Evolutionary conservation across 2,888 invertebrate genomes (phyloP).

Genomic region (Neoaliturus tenellus): DNA sequence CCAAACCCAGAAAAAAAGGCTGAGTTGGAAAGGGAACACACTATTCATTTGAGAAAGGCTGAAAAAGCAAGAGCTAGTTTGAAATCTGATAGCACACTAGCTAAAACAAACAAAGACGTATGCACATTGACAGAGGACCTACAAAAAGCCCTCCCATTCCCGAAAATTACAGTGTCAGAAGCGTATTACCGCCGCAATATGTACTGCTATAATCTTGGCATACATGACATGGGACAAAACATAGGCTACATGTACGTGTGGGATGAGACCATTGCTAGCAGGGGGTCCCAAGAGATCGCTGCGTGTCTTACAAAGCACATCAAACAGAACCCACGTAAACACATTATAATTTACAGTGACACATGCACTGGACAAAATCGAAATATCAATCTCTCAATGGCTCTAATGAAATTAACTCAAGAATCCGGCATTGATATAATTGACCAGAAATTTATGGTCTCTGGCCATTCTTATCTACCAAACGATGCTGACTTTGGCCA

Average conservation of each 20-base stretch:
- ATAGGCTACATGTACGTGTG: conserved; percentile 47
- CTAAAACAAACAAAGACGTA: conserved; percentile 44
- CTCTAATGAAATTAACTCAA: conserved; percentile 43
- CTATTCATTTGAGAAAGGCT: conserved; percentile 38
- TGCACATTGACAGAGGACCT: conserved; percentile 51
- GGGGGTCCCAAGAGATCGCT: conserved; percentile 48
- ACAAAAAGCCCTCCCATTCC: conserved; percentile 52
- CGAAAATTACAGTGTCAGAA: conserved; percentile 44
- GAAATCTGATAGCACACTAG: conserved; percentile 25
- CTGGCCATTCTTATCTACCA: conserved; percentile 50
- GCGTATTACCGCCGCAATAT: conserved; percentile 49
- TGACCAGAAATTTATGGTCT: conserved; percentile 52
- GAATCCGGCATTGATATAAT: conserved; percentile 51
- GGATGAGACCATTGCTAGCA: conserved; percentile 51
- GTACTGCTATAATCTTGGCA: conserved; percentile 52
- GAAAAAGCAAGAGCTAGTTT: conserved; percentile 53
- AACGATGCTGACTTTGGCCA: conserved; percentile 54
- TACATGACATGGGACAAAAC: conserved; percentile 40
- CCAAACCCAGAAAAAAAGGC: conserved; percentile 24
- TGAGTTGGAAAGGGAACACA: not conserved
- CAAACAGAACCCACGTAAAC: conserved; percentile 40
- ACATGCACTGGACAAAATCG: conserved; percentile 49
- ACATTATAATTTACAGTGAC: conserved; percentile 53
- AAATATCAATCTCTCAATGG: conserved; percentile 45
- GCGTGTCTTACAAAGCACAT: conserved; percentile 48